Evolutionary conservation across 2,888 invertebrate species (phyloP).

Genomic region (Melanotus villosus): DNA sequence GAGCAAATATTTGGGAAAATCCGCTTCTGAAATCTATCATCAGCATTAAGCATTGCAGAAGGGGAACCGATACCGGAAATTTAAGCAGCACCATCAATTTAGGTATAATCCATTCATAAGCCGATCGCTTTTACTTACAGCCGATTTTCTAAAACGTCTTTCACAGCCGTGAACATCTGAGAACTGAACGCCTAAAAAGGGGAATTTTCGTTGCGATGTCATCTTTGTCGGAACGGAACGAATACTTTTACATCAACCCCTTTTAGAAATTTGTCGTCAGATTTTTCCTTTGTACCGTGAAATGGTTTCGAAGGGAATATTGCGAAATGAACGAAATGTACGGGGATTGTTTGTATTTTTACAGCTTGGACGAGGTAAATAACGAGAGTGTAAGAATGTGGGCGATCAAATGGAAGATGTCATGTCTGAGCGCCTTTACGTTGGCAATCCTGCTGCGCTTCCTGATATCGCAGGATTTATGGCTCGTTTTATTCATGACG

Average conservation of each 20-base stretch:
- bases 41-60: constrained; percentile 18
- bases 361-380: constrained; percentile 14
- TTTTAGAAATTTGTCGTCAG: constrained; percentile 13
- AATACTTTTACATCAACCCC: constrained; percentile 14
- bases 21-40: constrained; percentile 21
- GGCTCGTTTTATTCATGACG: constrained; percentile 43
- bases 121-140: constrained; percentile 35
- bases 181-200: constrained; percentile 24
- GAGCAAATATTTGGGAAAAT: constrained; percentile 17
- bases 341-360: constrained; percentile 16
- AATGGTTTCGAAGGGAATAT: constrained; percentile 11
- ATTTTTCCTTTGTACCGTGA: constrained; percentile 2
- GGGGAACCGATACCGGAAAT: constrained; percentile 21
- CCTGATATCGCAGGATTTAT: constrained; percentile 44
- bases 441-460: constrained; percentile 43
- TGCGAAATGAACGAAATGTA: constrained; percentile 7
- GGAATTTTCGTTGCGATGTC: constrained; percentile 17
- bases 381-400: constrained; percentile 25
- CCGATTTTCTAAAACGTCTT: constrained; percentile 35
- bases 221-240: constrained; percentile 25
- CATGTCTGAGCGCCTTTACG: constrained; percentile 41
- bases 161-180: constrained; percentile 27
- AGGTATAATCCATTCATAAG: constrained; percentile 35
- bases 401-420: constrained; percentile 33
- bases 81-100: constrained; percentile 28